Conservation (phyloP, 2,888 invertebrate species). For the Emmelina monodactyla region DNA sequence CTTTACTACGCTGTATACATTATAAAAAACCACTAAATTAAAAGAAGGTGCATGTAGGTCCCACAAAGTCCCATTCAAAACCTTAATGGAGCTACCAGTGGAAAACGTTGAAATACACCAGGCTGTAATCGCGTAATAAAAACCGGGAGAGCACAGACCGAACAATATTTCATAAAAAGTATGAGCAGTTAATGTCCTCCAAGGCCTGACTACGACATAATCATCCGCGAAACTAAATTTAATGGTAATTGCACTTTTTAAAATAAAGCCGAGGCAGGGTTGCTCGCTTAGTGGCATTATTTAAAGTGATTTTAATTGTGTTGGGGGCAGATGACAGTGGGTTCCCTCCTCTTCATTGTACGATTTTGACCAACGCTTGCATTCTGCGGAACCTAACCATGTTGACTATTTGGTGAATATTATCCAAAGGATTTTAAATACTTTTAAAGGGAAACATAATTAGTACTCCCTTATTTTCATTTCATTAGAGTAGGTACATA, state of each 20-base stretch:
- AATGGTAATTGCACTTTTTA: constrained; percentile 64
- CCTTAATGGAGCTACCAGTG: not conserved
- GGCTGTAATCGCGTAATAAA: constrained; percentile 42
- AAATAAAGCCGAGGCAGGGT: constrained; percentile 56
- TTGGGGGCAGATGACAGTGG: constrained; percentile 62
- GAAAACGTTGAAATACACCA: constrained; percentile 1
- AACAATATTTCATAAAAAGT: constrained; percentile 63
- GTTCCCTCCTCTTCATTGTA: constrained; percentile 63
- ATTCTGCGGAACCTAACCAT: too few relatives aligned
- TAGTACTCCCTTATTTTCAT: too few relatives aligned
- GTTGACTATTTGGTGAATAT: too few relatives aligned
- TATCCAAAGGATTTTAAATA: too few relatives aligned
- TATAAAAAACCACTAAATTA: too few relatives aligned
- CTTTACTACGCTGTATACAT: too few relatives aligned
- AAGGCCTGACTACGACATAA: constrained; percentile 57
- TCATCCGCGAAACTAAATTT: constrained; percentile 64
- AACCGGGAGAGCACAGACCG: constrained; percentile 42
- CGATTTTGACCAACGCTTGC: constrained; percentile 18
- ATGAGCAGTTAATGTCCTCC: constrained; percentile 52
- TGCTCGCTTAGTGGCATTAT: constrained; percentile 59
- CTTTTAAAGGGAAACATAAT: too few relatives aligned
- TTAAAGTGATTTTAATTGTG: constrained; percentile 67
- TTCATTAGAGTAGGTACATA: too few relatives aligned
- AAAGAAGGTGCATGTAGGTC: too few relatives aligned
- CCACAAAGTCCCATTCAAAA: not conserved